Base-by-base conservation (phyloP, 2,113 vertebrate genomes). In the Condylura cristata region DNA sequence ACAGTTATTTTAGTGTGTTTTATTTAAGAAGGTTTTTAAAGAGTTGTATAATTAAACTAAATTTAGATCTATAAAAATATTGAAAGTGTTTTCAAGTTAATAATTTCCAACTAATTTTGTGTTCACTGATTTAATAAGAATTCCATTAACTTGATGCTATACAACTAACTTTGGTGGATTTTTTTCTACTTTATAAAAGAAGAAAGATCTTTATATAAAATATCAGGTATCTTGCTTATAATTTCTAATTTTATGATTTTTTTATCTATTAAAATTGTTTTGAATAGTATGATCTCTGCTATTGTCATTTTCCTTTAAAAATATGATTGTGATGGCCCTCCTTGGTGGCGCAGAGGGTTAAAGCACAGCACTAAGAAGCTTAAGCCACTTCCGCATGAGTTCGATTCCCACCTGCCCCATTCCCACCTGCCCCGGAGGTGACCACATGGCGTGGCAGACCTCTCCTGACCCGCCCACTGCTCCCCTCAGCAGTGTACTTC, bases 111-210 rank as follows among this genome's bases (percentile, higher is more conserved):
- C 30, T 91, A 66, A 71, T 17, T 85, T 85, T 71, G 28, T 48
- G 74, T 37, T 46, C 16, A 46, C 28, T 81, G n/a, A 74, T 90
- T 91, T 93, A 82, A 65, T 20, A 61, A 81, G 66, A 75, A 46
- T 24, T 81, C 41, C 72, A 3, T 66, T 81, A 94, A 6, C 9
- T 53, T 90, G 90, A n/a, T 71, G 46, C 68, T 86, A 46, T 34
- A 66, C 88, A 79, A 51, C 34, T 92, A 18, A 84, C 6, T 6
- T 96, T 83, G 78, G 16, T 60, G 34, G 44, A 83, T 32, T 74
- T 68, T 81, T 93, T 82, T 94, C 37, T 95, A 28, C 39, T 68
- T 96, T 79, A 34, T 39, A 71, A 82, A 95, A 86, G 75, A 68
- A n/a, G 48, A 70, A 78, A 87, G 39, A 24, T 58, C 39, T 86